Evolutionary conservation across 2,113 vertebrate species (phyloP).

Genomic region (Microtus ochrogaster): DNA sequence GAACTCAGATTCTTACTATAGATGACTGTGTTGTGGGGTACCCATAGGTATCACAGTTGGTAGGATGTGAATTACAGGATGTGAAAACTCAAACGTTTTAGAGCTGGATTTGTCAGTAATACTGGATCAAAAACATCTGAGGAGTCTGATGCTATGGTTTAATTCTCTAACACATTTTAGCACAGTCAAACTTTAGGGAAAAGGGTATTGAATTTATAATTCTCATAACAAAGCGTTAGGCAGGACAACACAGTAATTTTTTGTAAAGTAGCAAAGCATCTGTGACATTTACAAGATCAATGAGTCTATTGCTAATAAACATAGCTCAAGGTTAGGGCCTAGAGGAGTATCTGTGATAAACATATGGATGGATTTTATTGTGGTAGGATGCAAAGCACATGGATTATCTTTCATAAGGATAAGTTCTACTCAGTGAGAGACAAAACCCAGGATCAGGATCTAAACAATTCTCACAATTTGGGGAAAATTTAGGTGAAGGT

Average conservation of each 20-base stretch:
- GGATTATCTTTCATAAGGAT: neutral
- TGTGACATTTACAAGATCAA: neutral
- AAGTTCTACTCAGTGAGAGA: neutral
- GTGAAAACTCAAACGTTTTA: too few relatives aligned
- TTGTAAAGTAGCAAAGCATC: neutral
- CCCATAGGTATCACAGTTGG: neutral
- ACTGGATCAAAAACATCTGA: neutral
- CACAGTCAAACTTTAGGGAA: neutral
- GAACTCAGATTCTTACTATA: neutral
- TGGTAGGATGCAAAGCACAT: neutral
- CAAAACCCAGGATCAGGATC: neutral
- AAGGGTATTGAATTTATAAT: neutral
- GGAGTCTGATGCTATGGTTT: neutral
- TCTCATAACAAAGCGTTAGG: neutral
- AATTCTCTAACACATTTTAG: neutral
- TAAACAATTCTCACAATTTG: neutral
- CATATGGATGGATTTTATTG: neutral
- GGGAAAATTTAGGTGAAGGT: neutral
- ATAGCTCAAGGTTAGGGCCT: neutral
- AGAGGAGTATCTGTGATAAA: neutral
- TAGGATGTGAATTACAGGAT: neutral
- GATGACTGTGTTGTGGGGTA: neutral
- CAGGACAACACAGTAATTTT: neutral
- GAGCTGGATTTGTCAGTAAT: neutral
- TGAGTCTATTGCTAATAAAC: neutral